phyloP scores from a whole-genome alignment of 2,888 invertebrate genomes.

The Rhamphomyia laevipes region DNA sequence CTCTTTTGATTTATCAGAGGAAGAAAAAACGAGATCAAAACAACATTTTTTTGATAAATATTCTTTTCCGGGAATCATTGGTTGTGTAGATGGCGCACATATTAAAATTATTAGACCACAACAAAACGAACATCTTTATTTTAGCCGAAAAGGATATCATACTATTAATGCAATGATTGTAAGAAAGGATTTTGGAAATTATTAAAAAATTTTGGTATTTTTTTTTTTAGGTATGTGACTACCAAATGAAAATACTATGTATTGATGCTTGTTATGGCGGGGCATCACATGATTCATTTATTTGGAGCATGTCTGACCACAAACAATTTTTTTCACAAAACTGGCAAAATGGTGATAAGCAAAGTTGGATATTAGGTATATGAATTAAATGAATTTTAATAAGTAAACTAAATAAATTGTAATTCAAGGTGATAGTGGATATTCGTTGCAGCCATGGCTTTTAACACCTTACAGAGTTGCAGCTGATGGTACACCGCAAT shows the following conservation, averaged over 20 bases:
- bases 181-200: not conserved
- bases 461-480: slow-evolving; percentile 7
- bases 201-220: not conserved
- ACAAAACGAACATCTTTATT: not conserved
- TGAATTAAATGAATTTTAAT: not conserved
- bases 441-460: slow-evolving; percentile 9
- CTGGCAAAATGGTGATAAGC: not conserved
- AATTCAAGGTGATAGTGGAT: slow-evolving; percentile 11
- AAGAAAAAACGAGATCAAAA: not conserved
- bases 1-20: not conserved
- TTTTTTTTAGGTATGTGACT: not conserved
- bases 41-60: not conserved
- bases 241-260: not conserved
- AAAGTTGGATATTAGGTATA: not conserved
- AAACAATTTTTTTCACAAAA: not conserved
- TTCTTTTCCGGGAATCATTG: not conserved
- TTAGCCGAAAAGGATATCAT: not conserved
- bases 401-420: not conserved
- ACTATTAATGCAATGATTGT: not conserved
- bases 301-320: not conserved
- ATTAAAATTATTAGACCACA: not conserved
- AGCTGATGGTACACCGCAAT: not conserved
- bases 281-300: not conserved
- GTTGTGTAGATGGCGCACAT: slow-evolving; percentile 1
- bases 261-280: not conserved